These are phyloP conservation scores for Panopea generosa DNA, from an alignment of 2,888 invertebrate species.

Conservation along the genomic window DNA sequence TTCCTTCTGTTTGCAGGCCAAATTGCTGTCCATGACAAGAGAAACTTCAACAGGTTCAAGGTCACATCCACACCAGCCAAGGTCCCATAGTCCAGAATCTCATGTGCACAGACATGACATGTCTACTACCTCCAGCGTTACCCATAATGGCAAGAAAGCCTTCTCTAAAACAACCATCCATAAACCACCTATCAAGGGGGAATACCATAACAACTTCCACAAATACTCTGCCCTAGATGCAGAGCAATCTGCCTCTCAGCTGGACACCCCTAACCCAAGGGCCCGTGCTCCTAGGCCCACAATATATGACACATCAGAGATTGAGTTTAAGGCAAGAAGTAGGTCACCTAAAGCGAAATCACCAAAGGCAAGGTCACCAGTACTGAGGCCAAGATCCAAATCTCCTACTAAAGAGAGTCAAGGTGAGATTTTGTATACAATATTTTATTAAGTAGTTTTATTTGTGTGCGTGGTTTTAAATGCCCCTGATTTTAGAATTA, in stretches of 20 bases:
- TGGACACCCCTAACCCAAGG: slow-evolving; percentile 81
- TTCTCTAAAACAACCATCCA: slow-evolving; percentile 66
- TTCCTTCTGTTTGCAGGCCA: slow-evolving; percentile 62
- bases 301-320: slow-evolving; percentile 63
- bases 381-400: slow-evolving; percentile 44
- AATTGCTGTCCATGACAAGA: slow-evolving; percentile 70
- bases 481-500: too few relatives aligned
- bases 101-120: slow-evolving; percentile 41
- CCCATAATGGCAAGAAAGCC: slow-evolving; percentile 55
- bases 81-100: slow-evolving; percentile 62
- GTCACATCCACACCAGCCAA: slow-evolving; percentile 30
- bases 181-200: slow-evolving; percentile 37
- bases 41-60: slow-evolving; percentile 42
- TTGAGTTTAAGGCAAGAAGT: slow-evolving; percentile 48
- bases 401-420: slow-evolving; percentile 49
- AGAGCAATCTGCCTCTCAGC: slow-evolving; percentile 68
- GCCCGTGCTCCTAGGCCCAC: slow-evolving; percentile 77
- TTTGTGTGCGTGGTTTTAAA: too few relatives aligned
- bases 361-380: slow-evolving; percentile 20
- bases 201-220: slow-evolving; percentile 54
- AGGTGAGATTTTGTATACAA: slow-evolving; percentile 30
- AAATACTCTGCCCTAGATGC: slow-evolving; percentile 58
- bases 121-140: slow-evolving; percentile 13
- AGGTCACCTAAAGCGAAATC: slow-evolving; percentile 37
- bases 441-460: too few relatives aligned